Conservation (phyloP, 2,113 vertebrate genomes). For the Malurus elegans region DNA sequence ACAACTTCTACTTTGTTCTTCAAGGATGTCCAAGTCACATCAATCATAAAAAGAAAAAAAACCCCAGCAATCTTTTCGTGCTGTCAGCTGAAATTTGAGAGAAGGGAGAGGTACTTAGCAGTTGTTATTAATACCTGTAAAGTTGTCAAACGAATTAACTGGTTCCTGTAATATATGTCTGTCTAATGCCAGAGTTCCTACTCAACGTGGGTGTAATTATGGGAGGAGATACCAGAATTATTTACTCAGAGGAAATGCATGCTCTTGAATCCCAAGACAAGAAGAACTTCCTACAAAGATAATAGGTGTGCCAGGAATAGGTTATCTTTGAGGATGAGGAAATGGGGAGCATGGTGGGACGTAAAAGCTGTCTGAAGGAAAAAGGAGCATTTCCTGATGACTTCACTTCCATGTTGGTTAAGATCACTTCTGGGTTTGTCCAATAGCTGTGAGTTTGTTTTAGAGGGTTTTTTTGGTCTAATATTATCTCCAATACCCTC, state of each 20-base stretch:
- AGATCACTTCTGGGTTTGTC: neutral
- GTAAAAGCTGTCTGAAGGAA: neutral
- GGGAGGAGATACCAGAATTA: conserved; percentile 57
- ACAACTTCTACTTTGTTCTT: conserved; percentile 27
- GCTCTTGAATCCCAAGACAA: conserved; percentile 23
- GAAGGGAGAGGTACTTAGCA: conserved; percentile 23
- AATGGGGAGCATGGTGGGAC: neutral
- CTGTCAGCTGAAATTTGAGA: conserved; percentile 48
- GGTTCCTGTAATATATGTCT: conserved; percentile 40
- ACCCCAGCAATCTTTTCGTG: neutral
- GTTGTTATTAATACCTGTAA: conserved; percentile 40
- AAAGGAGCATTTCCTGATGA: conserved; percentile 31
- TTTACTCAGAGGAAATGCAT: conserved; percentile 68
- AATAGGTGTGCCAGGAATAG: conserved; percentile 38
- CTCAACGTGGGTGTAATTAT: conserved; percentile 44
- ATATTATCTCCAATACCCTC: neutral
- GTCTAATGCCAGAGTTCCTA: conserved; percentile 35
- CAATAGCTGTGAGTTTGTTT: neutral
- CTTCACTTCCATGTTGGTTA: neutral
- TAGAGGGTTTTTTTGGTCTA: neutral
- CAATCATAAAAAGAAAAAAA: conserved; percentile 19
- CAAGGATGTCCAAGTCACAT: conserved; percentile 1
- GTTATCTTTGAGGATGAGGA: conserved; percentile 46
- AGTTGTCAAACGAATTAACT: conserved; percentile 33
- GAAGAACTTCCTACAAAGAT: conserved; percentile 53